These are phyloP conservation scores for Caenorhabditis sp. DNA, from an alignment of 2,888 invertebrate genomes.

Conservation along the genomic window DNA sequence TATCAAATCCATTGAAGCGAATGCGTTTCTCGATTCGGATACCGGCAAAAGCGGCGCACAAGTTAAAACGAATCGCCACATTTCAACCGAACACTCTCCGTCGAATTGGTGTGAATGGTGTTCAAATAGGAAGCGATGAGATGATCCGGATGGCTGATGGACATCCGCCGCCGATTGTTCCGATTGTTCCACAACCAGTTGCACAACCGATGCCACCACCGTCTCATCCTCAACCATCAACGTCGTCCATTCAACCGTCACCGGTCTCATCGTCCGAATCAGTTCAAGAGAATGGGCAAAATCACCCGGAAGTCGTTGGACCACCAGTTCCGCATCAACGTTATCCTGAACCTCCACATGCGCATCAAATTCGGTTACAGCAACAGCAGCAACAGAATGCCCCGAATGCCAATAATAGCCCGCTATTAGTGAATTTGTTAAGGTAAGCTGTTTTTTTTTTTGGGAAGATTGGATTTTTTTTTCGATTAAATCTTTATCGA, in stretches of 20 bases:
- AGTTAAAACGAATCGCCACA: conserved; percentile 51
- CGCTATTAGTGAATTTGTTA: conserved; percentile 49
- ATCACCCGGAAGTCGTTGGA: conserved; percentile 21
- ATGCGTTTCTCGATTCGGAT: conserved; percentile 38
- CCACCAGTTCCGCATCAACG: conserved; percentile 13
- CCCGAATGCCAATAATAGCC: conserved; percentile 39
- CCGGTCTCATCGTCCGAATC: conserved; percentile 15
- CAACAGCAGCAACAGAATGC: conserved; percentile 21
- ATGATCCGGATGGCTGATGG: conserved; percentile 23
- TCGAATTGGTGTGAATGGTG: conserved; percentile 30
- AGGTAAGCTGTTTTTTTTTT: conserved; percentile 13
- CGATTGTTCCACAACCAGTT: conserved; percentile 9
- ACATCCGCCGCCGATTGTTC: conserved; percentile 6
- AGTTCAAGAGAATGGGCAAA: conserved; percentile 9
- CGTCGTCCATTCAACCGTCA: conserved; percentile 7
- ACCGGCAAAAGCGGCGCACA: conserved; percentile 42
- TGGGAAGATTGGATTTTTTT: no score
- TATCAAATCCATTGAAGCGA: conserved; percentile 10
- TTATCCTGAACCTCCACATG: neutral
- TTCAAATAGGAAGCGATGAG: conserved; percentile 18
- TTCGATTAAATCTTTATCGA: no score
- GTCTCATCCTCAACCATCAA: conserved; percentile 15
- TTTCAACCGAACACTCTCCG: conserved; percentile 50
- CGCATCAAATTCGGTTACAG: neutral
- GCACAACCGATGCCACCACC: conserved; percentile 19